Percentiles rank a stretch among this genome's conserved stretches.
phyloP scores from a whole-genome alignment of 1,140 invertebrate genomes.

The Cyphomyrmex costatus region DNA sequence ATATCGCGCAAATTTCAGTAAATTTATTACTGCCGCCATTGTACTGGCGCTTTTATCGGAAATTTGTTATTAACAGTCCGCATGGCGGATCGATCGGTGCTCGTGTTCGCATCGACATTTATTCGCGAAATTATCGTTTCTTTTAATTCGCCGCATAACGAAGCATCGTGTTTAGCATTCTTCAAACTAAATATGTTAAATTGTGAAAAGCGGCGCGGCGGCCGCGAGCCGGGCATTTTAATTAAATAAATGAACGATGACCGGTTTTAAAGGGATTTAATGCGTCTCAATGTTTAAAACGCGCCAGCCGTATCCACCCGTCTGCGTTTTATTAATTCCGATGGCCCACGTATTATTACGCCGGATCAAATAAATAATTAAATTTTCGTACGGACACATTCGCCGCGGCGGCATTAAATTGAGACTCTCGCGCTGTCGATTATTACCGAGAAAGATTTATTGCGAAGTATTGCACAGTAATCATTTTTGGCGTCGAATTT shows the following conservation, averaged over 20 bases:
- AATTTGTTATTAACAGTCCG: constrained; percentile 62
- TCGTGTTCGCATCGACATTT: constrained; percentile 50
- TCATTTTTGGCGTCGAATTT: constrained; percentile 60
- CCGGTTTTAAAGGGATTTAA: constrained; percentile 72
- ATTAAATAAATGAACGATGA: constrained; percentile 73
- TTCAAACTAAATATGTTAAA: constrained; percentile 63
- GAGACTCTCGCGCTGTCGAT: constrained; percentile 58
- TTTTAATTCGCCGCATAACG: constrained; percentile 45
- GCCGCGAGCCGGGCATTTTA: constrained; percentile 63
- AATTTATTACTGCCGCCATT: constrained; percentile 63
- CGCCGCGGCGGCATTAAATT: constrained; percentile 52
- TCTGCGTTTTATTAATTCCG: constrained; percentile 74
- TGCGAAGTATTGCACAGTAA: constrained; percentile 48
- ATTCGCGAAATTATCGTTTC: constrained; percentile 58
- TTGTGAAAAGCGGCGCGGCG: constrained; percentile 64
- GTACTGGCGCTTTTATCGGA: constrained; percentile 60
- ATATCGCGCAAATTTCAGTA: constrained; percentile 62
- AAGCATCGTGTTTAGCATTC: constrained; percentile 62
- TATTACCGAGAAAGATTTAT: constrained; percentile 60
- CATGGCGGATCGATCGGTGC: constrained; percentile 41
- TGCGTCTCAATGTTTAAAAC: constrained; percentile 72
- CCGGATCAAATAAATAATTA: constrained; percentile 76
- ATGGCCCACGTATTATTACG: constrained; percentile 71
- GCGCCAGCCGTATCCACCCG: constrained; percentile 60
- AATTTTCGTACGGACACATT: constrained; percentile 71